Evolutionary conservation across 64 coral and sea anemone genomes (phyloP).

Genomic region (Hydrozoanthus tunicans): DNA sequence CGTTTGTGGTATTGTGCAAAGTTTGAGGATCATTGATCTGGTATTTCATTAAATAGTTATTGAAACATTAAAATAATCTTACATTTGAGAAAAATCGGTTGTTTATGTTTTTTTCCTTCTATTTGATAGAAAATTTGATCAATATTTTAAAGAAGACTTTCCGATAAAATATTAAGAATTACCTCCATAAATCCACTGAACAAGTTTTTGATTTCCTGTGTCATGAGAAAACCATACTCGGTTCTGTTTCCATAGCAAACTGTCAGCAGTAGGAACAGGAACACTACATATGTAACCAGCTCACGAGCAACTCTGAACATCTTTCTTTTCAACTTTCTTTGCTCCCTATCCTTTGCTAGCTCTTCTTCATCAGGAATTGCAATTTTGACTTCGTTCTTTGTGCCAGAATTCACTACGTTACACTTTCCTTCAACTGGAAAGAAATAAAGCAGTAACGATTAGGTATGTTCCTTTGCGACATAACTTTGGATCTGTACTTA

Average conservation of each 20-base stretch:
- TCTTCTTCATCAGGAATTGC: slow-evolving; percentile 28
- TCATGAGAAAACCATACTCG: slow-evolving; percentile 40
- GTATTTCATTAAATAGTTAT: not conserved
- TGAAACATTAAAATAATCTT: not conserved
- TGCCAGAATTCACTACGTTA: too few relatives aligned
- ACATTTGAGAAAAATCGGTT: not conserved
- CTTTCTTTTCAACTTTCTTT: slow-evolving; percentile 13
- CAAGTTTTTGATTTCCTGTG: slow-evolving; percentile 28
- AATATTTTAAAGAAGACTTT: not conserved
- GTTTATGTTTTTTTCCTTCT: too few relatives aligned
- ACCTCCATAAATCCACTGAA: slow-evolving; percentile 7
- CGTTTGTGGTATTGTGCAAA: not conserved
- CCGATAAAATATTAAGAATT: not conserved
- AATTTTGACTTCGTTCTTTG: not conserved
- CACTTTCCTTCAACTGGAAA: not conserved
- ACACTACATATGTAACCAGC: slow-evolving; percentile 9
- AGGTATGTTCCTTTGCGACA: not conserved
- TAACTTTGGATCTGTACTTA: too few relatives aligned
- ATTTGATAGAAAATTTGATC: not conserved
- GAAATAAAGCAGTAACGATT: not conserved
- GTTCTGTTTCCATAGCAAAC: slow-evolving; percentile 57
- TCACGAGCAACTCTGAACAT: slow-evolving; percentile 3
- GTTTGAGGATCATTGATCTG: too few relatives aligned
- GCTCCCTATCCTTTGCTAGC: not conserved
- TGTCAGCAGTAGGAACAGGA: slow-evolving; percentile 33